Evolutionary conservation across 2,113 vertebrate species (phyloP).

Genomic region (Anseranas semipalmata): DNA sequence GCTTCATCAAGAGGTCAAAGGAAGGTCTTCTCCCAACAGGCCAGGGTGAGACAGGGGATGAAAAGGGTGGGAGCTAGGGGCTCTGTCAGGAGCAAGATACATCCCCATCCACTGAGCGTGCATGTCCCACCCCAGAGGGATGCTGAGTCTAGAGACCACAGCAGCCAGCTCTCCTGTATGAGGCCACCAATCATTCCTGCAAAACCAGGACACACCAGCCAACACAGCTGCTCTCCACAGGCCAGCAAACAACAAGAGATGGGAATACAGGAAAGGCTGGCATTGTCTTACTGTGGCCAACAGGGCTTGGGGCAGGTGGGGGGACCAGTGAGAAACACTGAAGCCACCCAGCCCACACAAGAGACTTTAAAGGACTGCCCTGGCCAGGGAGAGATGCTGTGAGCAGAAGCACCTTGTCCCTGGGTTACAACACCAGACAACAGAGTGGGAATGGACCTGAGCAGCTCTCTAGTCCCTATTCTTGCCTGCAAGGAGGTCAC

Average conservation of each 20-base stretch:
- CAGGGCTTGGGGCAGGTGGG: fast-evolving
- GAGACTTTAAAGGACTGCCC: neutral
- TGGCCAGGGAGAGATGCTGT: neutral
- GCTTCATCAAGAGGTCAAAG: neutral
- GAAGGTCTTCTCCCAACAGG: neutral
- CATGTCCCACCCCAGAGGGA: neutral
- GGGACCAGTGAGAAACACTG: neutral
- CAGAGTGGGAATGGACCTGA: neutral
- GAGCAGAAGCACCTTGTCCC: neutral
- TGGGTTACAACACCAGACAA: neutral
- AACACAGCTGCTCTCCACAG: neutral
- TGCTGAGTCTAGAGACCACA: neutral
- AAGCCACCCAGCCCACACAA: neutral
- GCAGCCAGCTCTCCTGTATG: neutral
- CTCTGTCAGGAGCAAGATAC: neutral
- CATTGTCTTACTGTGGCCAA: neutral
- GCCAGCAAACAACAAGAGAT: neutral
- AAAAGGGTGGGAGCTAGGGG: neutral
- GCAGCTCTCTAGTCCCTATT: neutral
- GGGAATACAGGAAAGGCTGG: neutral
- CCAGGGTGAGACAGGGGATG: neutral
- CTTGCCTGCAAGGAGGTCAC: neutral
- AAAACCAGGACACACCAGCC: neutral
- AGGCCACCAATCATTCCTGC: neutral
- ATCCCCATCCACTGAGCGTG: fast-evolving